Percentiles rank a stretch among this genome's conserved stretches.
Evolutionary conservation across 1,140 invertebrate genomes (phyloP).

Genomic region (Steinernema feltiae): DNA sequence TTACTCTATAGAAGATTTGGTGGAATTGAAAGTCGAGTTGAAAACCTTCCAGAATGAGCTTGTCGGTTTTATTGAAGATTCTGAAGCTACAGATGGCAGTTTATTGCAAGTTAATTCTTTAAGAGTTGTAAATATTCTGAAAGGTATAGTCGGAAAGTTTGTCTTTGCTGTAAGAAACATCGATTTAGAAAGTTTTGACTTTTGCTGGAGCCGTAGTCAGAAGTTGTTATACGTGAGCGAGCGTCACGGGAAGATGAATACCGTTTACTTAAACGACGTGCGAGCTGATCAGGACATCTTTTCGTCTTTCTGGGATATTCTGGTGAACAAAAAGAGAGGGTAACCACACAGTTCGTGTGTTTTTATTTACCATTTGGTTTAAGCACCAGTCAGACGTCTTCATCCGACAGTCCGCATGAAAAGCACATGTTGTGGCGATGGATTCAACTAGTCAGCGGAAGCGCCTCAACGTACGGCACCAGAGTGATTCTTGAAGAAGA

Average conservation of each 20-base stretch:
- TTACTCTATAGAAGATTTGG: neutral
- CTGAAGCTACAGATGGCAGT: neutral
- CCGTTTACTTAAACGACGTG: neutral
- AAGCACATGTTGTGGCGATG: neutral
- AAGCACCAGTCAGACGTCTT: neutral
- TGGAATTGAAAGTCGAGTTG: neutral
- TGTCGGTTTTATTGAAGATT: neutral
- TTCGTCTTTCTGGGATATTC: neutral
- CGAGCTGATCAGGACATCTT: neutral
- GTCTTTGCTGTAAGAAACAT: neutral
- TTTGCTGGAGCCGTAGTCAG: neutral
- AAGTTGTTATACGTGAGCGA: neutral
- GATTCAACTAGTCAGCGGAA: neutral
- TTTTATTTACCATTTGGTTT: neutral
- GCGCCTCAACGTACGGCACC: neutral
- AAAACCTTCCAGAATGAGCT: neutral
- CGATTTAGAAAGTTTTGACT: neutral
- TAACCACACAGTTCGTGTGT: neutral
- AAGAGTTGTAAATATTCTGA: neutral
- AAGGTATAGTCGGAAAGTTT: neutral
- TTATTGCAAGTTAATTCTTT: neutral
- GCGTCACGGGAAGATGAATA: neutral
- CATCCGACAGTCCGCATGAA: neutral
- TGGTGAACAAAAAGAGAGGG: neutral
- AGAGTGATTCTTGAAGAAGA: neutral